These are phyloP conservation scores for Drosophila burlai DNA, from an alignment of 1,140 invertebrate species.

Conservation along the genomic window DNA sequence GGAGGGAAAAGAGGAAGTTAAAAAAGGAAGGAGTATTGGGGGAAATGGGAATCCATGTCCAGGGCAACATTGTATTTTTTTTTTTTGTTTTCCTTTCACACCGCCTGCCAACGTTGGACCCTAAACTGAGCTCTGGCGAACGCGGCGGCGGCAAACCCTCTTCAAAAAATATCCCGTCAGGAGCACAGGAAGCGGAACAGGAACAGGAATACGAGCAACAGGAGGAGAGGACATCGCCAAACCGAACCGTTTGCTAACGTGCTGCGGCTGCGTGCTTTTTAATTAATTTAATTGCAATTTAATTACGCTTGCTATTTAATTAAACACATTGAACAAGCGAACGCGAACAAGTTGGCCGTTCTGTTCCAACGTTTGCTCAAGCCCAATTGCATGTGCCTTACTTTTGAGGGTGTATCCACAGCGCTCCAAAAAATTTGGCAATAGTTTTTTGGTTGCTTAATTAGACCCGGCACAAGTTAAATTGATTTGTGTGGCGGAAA, in stretches of 20 bases:
- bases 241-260: conserved; percentile 55
- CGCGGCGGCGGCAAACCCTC: conserved; percentile 17
- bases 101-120: conserved; percentile 27
- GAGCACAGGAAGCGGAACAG: conserved; percentile 22
- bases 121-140: conserved; percentile 26
- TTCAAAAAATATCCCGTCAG: conserved; percentile 46
- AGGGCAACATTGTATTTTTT: conserved; percentile 48
- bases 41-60: conserved; percentile 23
- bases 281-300: conserved; percentile 85
- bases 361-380: conserved; percentile 36
- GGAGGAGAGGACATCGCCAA: conserved; percentile 17
- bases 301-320: conserved; percentile 85
- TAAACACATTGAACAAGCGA: conserved; percentile 78
- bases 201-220: conserved; percentile 23
- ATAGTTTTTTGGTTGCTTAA: conserved; percentile 64
- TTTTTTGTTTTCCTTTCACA: conserved; percentile 54
- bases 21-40: neutral
- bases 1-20: neutral
- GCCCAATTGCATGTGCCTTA: conserved; percentile 38
- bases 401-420: neutral
- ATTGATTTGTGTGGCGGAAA: conserved; percentile 67
- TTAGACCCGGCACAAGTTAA: conserved; percentile 64
- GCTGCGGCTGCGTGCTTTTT: conserved; percentile 74
- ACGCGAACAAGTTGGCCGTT: conserved; percentile 47
- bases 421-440: conserved; percentile 49